These are phyloP conservation scores for Sisyra nigra DNA, from an alignment of 2,888 invertebrate genomes.

Conservation along the genomic window DNA sequence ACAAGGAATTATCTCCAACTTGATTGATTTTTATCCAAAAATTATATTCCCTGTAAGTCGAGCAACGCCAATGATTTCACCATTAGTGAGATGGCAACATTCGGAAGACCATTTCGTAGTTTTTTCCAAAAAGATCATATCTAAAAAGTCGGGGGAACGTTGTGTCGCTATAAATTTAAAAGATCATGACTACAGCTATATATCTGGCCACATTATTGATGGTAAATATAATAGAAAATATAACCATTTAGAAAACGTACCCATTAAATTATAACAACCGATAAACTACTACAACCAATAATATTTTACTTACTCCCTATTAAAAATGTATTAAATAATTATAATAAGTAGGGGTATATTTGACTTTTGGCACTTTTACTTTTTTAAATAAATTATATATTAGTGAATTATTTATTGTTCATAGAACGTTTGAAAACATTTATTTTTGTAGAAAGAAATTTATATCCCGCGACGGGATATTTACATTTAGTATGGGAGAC, in stretches of 20 bases:
- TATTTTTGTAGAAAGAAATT: conserved; percentile 22
- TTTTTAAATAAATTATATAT: too few relatives aligned
- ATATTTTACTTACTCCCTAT: too few relatives aligned
- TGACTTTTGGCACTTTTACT: too few relatives aligned
- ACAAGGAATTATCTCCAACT: conserved; percentile 54
- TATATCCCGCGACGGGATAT: conserved; percentile 47
- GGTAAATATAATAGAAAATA: conserved; percentile 32
- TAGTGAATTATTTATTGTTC: too few relatives aligned
- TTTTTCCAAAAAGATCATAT: conserved; percentile 50
- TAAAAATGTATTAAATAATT: too few relatives aligned
- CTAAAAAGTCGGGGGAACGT: conserved; percentile 49
- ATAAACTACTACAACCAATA: too few relatives aligned
- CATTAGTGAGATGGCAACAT: conserved; percentile 82
- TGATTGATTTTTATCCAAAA: conserved; percentile 60
- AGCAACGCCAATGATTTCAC: conserved; percentile 71
- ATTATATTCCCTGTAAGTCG: conserved; percentile 70
- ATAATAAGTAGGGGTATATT: too few relatives aligned
- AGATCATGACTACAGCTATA: conserved; percentile 49
- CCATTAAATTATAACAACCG: too few relatives aligned
- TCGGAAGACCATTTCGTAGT: conserved; percentile 57
- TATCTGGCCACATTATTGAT: conserved; percentile 71
- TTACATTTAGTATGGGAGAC: conserved; percentile 36
- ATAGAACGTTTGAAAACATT: conserved; percentile 7
- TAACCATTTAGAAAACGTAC: too few relatives aligned
- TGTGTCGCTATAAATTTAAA: conserved; percentile 38